Base-by-base conservation (phyloP, 1,140 invertebrate genomes). In the Rhysida immarginata region DNA sequence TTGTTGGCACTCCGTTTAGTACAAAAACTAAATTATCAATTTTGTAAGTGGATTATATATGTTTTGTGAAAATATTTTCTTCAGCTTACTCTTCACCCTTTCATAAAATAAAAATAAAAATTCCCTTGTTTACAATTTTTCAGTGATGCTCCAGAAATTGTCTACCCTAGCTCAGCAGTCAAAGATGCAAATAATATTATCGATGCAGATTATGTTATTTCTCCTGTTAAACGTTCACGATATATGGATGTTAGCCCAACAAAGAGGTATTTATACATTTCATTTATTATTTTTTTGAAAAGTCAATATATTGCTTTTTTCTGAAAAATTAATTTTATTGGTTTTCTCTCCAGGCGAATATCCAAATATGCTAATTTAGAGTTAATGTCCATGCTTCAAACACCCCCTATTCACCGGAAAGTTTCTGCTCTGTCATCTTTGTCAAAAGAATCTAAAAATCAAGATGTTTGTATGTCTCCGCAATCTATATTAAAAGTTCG, bases 361-460 rank as follows among this genome's bases (percentile, higher is more conserved):
- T 59, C 59, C 13, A 57, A 59, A 48, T 55, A 52, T 27, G 53
- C 61, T 35, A 63, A 58, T n/a, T 61, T 63, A 8, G 62, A 62
- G 45, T 60, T 60, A 23, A 35, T 64, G 56, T 58, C 61, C 1
- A 26, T 69, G 45, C 53, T 69, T 23, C 59, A 66, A 53, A 67
- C 66, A 13, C 66, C 66, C 1, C 60, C 61, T 18, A 57, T 68
- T 2, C 54, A 60, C 1, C 59, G 62, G 44, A 59, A 64, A 46
- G 61, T 61, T 18, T 60, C 65, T 2, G 27, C 53, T 1, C 56
- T 8, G 20, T 46, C 44, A 11, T 3, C 18, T 46, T 11, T 46
- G 5, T 23, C 44, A 11, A 20, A 8, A 11, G 23, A 8, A n/a
- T 13, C 11, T 41, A n/a, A 41, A 41, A 41, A 13, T 11, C 11